A percentile compares a stretch with the other conserved stretches of the same genome.
These are phyloP conservation scores for Campoplex nolae DNA, from an alignment of 2,888 invertebrate genomes.

Conservation along the genomic window DNA sequence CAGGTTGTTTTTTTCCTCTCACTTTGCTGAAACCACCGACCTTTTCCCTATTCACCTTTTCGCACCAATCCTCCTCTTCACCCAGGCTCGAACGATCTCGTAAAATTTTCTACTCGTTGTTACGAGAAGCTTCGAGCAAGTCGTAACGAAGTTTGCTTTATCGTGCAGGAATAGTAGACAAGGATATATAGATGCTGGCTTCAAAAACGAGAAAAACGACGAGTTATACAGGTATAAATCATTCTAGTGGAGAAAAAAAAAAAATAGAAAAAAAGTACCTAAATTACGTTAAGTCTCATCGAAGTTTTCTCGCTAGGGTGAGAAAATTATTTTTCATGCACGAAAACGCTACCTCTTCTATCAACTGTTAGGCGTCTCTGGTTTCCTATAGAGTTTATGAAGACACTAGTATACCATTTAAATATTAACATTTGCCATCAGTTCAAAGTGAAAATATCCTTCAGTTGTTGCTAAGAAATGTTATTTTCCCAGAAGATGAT, in stretches of 20 bases:
- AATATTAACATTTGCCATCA: neutral
- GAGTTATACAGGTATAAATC: slow-evolving; percentile 25
- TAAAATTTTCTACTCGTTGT: slow-evolving; percentile 69
- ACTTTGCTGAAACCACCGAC: slow-evolving; percentile 22
- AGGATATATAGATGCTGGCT: slow-evolving; percentile 61
- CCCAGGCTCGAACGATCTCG: slow-evolving; percentile 57
- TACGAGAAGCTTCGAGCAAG: slow-evolving; percentile 65
- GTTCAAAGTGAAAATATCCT: neutral
- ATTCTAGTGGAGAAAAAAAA: slow-evolving; percentile 37
- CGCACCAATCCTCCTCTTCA: slow-evolving; percentile 34
- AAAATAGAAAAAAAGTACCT: slow-evolving; percentile 54
- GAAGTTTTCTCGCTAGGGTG: slow-evolving; percentile 52
- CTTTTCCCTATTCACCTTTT: slow-evolving; percentile 34
- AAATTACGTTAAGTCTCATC: slow-evolving; percentile 62
- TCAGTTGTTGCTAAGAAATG: too few species aligned
- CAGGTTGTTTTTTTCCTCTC: slow-evolving; percentile 20
- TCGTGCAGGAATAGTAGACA: slow-evolving; percentile 59
- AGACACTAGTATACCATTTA: neutral
- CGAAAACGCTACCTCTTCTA: neutral
- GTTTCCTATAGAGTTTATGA: neutral
- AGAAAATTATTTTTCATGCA: slow-evolving; percentile 50
- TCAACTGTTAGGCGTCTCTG: neutral
- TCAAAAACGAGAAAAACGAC: slow-evolving; percentile 22
- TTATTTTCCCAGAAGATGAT: too few species aligned
- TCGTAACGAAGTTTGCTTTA: slow-evolving; percentile 71